A percentile compares a stretch with the other conserved stretches of the same genome.
Evolutionary conservation across 2,797 vertebrate species (phyloP).

Genomic region (Potorous gilbertii): DNA sequence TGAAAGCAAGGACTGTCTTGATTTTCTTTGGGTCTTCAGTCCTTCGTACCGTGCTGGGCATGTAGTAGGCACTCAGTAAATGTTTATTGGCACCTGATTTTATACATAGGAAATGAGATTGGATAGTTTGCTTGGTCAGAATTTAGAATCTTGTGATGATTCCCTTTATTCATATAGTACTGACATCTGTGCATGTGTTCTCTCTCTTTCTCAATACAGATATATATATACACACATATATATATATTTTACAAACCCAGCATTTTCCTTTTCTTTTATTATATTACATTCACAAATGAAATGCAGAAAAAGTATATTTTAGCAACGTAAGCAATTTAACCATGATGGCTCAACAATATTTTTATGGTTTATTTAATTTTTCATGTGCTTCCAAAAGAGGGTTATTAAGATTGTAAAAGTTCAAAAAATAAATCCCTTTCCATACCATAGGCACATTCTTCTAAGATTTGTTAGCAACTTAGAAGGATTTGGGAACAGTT

Average conservation of each 20-base stretch:
- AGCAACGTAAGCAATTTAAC: constrained; percentile 72
- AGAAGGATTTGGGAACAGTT: constrained; percentile 30
- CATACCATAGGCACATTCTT: not conserved
- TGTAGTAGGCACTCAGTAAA: not conserved
- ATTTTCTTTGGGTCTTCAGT: not conserved
- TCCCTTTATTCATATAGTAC: not conserved
- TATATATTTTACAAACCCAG: constrained; percentile 16
- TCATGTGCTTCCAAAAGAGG: not conserved
- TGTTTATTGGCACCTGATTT: not conserved
- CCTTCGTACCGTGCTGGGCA: not conserved
- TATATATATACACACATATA: constrained; percentile 32
- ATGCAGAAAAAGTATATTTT: constrained; percentile 67
- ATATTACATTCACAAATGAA: constrained; percentile 71
- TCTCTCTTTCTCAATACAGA: not conserved
- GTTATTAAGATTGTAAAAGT: not conserved
- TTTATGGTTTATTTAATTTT: constrained; percentile 50
- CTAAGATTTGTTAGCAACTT: not conserved
- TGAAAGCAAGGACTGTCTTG: not conserved
- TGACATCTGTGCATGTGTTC: not conserved
- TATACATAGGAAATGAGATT: not conserved
- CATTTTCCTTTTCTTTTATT: constrained; percentile 18
- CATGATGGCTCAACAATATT: constrained; percentile 55
- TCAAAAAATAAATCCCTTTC: not conserved
- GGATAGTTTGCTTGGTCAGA: not conserved
- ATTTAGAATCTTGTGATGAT: not conserved